Base-by-base conservation (phyloP, 2,797 vertebrate species). In the Mallotus villosus region DNA sequence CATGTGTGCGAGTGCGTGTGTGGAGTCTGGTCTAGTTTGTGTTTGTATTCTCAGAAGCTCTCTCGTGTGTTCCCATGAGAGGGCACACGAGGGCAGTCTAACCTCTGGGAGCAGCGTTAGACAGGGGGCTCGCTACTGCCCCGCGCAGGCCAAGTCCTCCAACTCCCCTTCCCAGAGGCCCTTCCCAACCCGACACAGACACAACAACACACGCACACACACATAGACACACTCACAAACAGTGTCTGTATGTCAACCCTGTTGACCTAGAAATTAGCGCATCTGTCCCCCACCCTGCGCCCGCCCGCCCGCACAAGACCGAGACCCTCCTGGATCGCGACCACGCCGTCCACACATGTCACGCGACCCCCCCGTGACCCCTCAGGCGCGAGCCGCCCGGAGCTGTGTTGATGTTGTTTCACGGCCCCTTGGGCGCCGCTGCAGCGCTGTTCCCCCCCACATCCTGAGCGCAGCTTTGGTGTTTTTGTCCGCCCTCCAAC, bases 401-500 rank as follows among this genome's bases (percentile, higher is more conserved):
- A 88, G 91, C 87, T 89, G 90, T 90, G 91, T 91, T 90, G 77
- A 77, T 95, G 88, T 95, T 95, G 91, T 95, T 93, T 82, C 88
- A 91, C 68, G 81, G 90, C 92, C 94, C 92, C 92, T 81, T 19
- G 92, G 91, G 92, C 87, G 86, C 87, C 65, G 76, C 91, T 91
- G 91, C 91, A 86, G 90, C 41, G 24, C 12, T 87, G 89, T 87
- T 78, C 85, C 82, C 85, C 82, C 89, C 86, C 87, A 93, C 92
- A 93, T 95, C 93, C 93, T 94, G 93, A 83, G 84, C 87, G 84
- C 91, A 41, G 63, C 32, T 94, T 90, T 85, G 90, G 92, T 93
- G 94, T 93, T 92, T 94, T 94, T 95, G 93, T 94, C 92, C 72
- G 68, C 88, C 87, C 89, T 95, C 92, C 94, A 95, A 92, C 92